These are phyloP conservation scores for Eptatretus atami DNA, from an alignment of 2,797 vertebrate genomes.

Conservation along the genomic window DNA sequence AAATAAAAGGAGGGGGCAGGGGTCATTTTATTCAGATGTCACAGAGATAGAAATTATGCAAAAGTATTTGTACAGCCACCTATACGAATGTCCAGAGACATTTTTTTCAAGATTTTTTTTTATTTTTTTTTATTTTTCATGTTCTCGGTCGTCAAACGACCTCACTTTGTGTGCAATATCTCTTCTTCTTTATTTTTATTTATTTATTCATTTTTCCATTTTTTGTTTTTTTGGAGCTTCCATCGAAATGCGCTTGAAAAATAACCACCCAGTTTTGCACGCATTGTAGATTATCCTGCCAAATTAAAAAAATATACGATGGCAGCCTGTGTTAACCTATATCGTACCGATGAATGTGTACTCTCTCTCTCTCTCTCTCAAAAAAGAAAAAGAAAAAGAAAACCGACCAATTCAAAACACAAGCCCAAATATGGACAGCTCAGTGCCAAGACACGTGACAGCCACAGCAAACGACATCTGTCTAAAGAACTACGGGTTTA, in stretches of 20 bases:
- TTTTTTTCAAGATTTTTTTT: not conserved
- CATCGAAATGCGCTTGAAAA: not conserved
- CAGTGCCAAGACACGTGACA: slow-evolving; percentile 99
- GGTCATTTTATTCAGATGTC: slow-evolving; percentile 2
- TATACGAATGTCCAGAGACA: slow-evolving; percentile 4
- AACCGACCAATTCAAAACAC: slow-evolving; percentile 80
- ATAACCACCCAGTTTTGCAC: not conserved
- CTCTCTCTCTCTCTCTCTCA: slow-evolving; percentile 48
- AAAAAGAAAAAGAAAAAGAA: slow-evolving; percentile 32
- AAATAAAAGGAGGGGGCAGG: not conserved
- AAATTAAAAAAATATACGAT: slow-evolving; percentile 99
- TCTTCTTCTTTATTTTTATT: not conserved
- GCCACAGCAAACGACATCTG: slow-evolving; percentile 96
- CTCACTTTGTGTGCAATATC: not conserved
- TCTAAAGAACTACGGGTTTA: not conserved
- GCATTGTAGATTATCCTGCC: slow-evolving; percentile 93
- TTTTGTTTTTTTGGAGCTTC: not conserved
- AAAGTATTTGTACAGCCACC: slow-evolving; percentile 3
- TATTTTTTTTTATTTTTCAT: not conserved
- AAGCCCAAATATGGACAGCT: slow-evolving; percentile 99
- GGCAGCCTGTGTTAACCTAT: slow-evolving; percentile 75
- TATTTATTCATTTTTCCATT: no score
- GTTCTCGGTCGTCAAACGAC: slow-evolving; percentile 1
- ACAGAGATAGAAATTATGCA: slow-evolving; percentile 4
- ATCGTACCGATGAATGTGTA: slow-evolving; percentile 15